Conservation (phyloP, 1,140 invertebrate genomes). For the Danaus melanippus region DNA sequence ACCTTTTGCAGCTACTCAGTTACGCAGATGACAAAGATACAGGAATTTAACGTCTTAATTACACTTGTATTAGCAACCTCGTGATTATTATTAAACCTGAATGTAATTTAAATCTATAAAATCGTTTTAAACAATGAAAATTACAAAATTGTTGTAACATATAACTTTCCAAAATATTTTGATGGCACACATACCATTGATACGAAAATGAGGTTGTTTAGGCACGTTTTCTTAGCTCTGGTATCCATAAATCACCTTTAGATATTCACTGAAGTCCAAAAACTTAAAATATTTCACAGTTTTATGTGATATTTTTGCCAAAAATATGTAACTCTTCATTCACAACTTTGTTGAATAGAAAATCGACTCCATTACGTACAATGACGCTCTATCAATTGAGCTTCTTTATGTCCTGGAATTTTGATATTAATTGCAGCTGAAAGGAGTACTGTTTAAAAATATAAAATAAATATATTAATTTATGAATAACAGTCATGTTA, state of each 20-base stretch:
- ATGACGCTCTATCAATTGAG: slow-evolving; percentile 66
- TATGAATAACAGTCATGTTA: no score
- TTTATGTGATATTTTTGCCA: slow-evolving; percentile 46
- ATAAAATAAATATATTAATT: neutral
- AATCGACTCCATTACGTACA: slow-evolving; percentile 71
- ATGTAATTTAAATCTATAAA: no score
- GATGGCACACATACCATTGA: slow-evolving; percentile 70
- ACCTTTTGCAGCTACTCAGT: slow-evolving; percentile 71
- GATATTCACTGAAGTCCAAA: slow-evolving; percentile 37
- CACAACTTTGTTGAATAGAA: slow-evolving; percentile 45
- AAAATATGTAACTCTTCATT: slow-evolving; percentile 39
- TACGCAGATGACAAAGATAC: slow-evolving; percentile 69
- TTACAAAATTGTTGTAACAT: slow-evolving; percentile 10
- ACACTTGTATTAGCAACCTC: slow-evolving; percentile 1
- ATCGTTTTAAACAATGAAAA: slow-evolving; percentile 1
- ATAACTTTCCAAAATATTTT: slow-evolving; percentile 73
- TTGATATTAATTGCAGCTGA: slow-evolving; percentile 10
- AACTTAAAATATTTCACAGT: slow-evolving; percentile 37
- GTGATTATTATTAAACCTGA: slow-evolving; percentile 2
- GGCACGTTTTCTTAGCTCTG: slow-evolving; percentile 31
- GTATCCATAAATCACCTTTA: slow-evolving; percentile 50
- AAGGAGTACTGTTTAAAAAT: slow-evolving; percentile 7
- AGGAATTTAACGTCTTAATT: slow-evolving; percentile 12
- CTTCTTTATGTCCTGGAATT: slow-evolving; percentile 53
- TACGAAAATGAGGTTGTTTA: slow-evolving; percentile 56